Evolutionary conservation across 2,113 vertebrate genomes (phyloP), one percentile per base, ranked within the genome.

Genomic region (Rhagologus leucostigma): DNA sequence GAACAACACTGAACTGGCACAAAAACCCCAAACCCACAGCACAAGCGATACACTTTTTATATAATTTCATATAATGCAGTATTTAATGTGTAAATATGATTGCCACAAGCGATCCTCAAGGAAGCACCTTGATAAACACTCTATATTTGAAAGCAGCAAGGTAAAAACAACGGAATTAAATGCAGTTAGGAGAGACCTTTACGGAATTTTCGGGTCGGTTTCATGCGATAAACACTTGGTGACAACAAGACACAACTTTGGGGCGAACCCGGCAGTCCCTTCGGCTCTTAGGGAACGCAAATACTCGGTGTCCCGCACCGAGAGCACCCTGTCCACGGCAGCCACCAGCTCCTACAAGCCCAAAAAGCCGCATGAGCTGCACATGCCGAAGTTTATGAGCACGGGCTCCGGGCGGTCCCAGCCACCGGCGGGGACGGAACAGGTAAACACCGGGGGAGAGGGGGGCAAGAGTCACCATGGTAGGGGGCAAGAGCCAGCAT

Each of bases 21-120:
- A 47, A 70, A 29, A 22, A 2, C 9, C 10, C 26, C 47, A 17
- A 76, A 15, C 4, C 1, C 60, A 16, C 21, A 30, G n/a, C 7
- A 24, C 37, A 49, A 13, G 2, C 32, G 23, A 9, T 1, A 5
- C 5, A 0, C 17, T 7, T 26, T 7, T 11, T 2, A 30, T 11
- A 0, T 2, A 5, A 30, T 21, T 30, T 6, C 13, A 53, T 1
- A 10, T 4, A 15, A 41, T 1, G 21, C 9, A 6, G 5, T 62
- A 13, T 18, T 47, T 30, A 16, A 1, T 0, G 2, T 3, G 5
- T 1, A 46, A 44, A 26, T 2, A 11, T 0, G 1, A 2, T 8
- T 30, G 44, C 4, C 50, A 30, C 6, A n/a, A 39, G 11, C 9
- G 16, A 52, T 0, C 9, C 42, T n/a, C 27, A 11, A 27, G 41